Percentiles rank a stretch among this genome's conserved stretches.
phyloP scores from a whole-genome alignment of 1,140 invertebrate genomes.

The Pemphigus obesinymphae region DNA sequence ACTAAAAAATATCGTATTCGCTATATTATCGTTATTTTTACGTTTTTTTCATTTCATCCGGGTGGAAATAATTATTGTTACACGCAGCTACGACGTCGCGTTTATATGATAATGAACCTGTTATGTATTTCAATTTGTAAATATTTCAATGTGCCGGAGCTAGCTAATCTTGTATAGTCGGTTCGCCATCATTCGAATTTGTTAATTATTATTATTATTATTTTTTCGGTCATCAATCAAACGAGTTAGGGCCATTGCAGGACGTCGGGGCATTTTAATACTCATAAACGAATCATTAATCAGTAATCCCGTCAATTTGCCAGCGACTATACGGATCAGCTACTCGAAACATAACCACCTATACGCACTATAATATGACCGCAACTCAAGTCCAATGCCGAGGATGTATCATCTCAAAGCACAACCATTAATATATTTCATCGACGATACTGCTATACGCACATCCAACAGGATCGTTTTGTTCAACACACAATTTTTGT shows the following conservation, averaged over 20 bases:
- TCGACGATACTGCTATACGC: background rate
- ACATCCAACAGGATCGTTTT: background rate
- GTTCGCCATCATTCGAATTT: background rate
- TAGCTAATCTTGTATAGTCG: too few species aligned
- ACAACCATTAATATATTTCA: background rate
- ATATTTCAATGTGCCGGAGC: too few species aligned
- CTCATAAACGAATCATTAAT: constrained; percentile 37
- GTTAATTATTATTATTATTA: constrained; percentile 39
- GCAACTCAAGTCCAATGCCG: background rate
- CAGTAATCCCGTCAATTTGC: constrained; percentile 38
- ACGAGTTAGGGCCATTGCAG: background rate
- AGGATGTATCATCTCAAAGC: background rate
- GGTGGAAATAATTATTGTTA: constrained; percentile 6
- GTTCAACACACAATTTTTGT: background rate
- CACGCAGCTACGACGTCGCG: background rate
- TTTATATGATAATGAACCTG: background rate
- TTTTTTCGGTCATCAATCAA: constrained; percentile 28
- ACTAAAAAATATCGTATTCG: background rate
- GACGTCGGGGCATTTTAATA: background rate
- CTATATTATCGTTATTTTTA: background rate
- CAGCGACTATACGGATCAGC: background rate
- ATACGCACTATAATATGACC: too few species aligned
- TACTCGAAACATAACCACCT: background rate
- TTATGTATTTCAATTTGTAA: constrained; percentile 34
- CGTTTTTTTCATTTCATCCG: background rate